Percentiles rank a stretch among this genome's conserved stretches.
These are phyloP conservation scores for Anguilla anguilla DNA, from an alignment of 2,797 vertebrate species.

Conservation along the genomic window DNA sequence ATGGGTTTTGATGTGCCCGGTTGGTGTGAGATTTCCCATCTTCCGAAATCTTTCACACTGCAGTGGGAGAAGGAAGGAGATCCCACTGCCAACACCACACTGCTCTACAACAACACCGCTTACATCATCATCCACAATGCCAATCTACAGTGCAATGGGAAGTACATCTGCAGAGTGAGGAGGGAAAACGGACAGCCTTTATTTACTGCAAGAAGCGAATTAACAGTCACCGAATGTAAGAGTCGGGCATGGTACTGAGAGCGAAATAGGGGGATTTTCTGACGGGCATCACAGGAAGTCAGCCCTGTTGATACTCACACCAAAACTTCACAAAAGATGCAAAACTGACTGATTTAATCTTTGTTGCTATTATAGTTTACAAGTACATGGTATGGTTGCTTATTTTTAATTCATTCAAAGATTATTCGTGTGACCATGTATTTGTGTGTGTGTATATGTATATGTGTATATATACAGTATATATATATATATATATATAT, in stretches of 20 bases:
- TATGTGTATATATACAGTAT: background rate
- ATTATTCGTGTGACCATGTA: background rate
- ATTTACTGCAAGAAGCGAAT: background rate
- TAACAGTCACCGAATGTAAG: conserved; percentile 27
- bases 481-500: no score
- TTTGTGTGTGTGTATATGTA: background rate
- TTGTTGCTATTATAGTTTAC: background rate
- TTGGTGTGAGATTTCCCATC: conserved; percentile 3
- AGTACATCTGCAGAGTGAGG: conserved; percentile 30
- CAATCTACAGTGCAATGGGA: conserved; percentile 8
- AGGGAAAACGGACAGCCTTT: background rate
- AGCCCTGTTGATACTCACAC: background rate
- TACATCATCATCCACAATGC: conserved; percentile 33
- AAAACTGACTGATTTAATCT: background rate
- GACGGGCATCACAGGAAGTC: background rate
- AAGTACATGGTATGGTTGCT: background rate
- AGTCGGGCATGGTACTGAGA: background rate
- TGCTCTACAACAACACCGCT: conserved; percentile 28
- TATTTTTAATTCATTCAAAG: background rate
- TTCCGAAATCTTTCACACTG: conserved; percentile 29
- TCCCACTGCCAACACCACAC: conserved; percentile 19
- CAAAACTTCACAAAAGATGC: background rate
- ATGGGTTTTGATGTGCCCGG: conserved; percentile 29
- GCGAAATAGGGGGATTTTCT: background rate
- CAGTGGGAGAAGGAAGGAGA: conserved; percentile 29